Evolutionary conservation across 1,140 invertebrate genomes (phyloP).

Genomic region (fruit fly (Drosophila melanogaster)): DNA sequence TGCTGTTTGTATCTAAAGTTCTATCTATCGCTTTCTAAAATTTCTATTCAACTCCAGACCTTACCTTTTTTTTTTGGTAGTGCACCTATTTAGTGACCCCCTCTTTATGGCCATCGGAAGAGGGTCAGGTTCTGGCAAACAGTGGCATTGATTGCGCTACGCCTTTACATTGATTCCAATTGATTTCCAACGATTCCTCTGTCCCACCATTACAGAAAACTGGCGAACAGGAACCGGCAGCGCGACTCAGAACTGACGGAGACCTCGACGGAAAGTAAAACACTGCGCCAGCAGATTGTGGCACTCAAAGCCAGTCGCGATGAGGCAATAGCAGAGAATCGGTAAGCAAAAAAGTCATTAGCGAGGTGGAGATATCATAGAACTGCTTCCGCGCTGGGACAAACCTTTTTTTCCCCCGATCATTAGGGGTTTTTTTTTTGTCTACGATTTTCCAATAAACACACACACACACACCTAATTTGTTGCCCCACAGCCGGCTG

Average conservation of each 20-base stretch:
- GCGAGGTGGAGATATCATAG: conserved; percentile 41
- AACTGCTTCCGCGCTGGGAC: conserved; percentile 45
- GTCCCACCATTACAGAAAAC: conserved; percentile 52
- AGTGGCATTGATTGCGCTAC: conserved; percentile 24
- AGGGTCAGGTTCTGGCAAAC: conserved; percentile 34
- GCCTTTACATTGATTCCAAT: conserved; percentile 23
- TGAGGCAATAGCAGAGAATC: conserved; percentile 80
- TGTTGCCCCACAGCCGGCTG: conserved; percentile 58
- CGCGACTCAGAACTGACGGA: conserved; percentile 71
- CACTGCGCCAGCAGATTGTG: conserved; percentile 74
- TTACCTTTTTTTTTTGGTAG: conserved; percentile 4
- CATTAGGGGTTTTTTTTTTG: conserved; percentile 62
- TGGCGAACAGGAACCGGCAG: conserved; percentile 70
- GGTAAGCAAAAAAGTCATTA: conserved; percentile 67
- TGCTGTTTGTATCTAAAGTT: too few species aligned
- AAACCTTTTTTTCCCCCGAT: conserved; percentile 18
- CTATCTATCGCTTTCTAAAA: background rate
- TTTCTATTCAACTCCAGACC: background rate
- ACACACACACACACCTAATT: background rate
- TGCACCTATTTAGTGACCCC: conserved; percentile 5
- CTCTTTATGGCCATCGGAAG: conserved; percentile 41
- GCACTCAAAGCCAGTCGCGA: conserved; percentile 76
- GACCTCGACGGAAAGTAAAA: conserved; percentile 77
- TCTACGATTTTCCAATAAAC: conserved; percentile 13
- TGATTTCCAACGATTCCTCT: conserved; percentile 13